Base-by-base conservation (phyloP, 1,140 invertebrate species). In the Formica selysi region DNA sequence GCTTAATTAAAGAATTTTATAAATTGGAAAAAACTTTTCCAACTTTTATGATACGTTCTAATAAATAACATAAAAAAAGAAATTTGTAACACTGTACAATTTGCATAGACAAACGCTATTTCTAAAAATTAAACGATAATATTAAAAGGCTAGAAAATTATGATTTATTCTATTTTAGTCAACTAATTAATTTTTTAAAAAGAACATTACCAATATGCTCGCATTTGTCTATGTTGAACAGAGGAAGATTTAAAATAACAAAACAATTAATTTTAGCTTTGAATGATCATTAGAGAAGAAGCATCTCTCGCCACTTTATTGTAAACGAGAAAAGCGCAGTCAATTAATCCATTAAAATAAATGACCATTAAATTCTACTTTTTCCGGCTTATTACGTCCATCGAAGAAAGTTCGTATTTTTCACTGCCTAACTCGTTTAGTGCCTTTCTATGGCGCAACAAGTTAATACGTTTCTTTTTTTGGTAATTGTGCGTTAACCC, bases 171-270 rank as follows among this genome's bases (percentile, higher is more conserved):
- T 54, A 26, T 19, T 65, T 76, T 76, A 62, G 54, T 81, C 68
- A 84, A 22, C 51, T 90, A 76, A 89, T 90, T 80, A 76, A 59
- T 38, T 74, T 19, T 62, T 22, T 38, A 13, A 26, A 38, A 71
- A 71, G 10, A 26, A 22, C 36, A n/a, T 78, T 61, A 57, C 38
- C 62, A n/a, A 26, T 38, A 41, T 11, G 19, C 32, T 16, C 19
- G 29, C 19, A 19, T 48, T 48, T 26, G 6, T 67, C 29, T 54
- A 11, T 13, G 2, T 32, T n/a, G 26, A 26, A 26, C 61, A 36
- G 41, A 54, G 26, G 29, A 22, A 67, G 51, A 51, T 36, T 67
- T 22, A 67, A 79, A 51, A 41, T 68, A 79, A 79, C 76, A 68
- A 79, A 11, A 29, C 26, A 29, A 67, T 79, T 41, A 32, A 67